Percentiles rank a stretch among this genome's conserved stretches.
Evolutionary conservation across 2,888 invertebrate genomes (phyloP).

Genomic region (Tupiocoris notatus): DNA sequence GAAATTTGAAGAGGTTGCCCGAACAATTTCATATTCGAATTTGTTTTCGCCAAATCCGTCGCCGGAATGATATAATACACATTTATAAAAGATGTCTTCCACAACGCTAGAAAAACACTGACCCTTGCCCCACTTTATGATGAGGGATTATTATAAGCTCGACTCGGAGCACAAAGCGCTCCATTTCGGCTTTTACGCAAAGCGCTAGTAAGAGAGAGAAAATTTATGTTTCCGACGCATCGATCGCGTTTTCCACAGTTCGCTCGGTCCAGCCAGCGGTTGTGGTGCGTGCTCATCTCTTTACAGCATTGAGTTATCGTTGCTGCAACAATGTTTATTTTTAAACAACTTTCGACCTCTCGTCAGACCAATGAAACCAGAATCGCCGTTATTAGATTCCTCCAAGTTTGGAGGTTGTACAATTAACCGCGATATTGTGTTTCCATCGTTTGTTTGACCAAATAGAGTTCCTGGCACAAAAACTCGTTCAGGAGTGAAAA

Average conservation of each 20-base stretch:
- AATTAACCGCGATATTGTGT: too few species aligned
- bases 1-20: too few species aligned
- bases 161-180: neutral
- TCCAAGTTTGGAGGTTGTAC: too few species aligned
- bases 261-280: neutral
- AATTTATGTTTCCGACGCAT: slow-evolving; percentile 22
- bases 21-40: too few species aligned
- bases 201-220: neutral
- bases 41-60: too few species aligned
- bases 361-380: too few species aligned
- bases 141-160: slow-evolving; percentile 1
- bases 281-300: neutral
- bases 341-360: neutral
- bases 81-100: too few species aligned
- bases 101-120: neutral
- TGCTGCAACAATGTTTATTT: neutral
- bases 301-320: neutral
- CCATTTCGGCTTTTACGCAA: neutral
- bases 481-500: too few species aligned
- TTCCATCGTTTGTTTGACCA: too few species aligned
- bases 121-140: slow-evolving; percentile 1
- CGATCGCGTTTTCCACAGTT: slow-evolving; percentile 5
- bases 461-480: too few species aligned
- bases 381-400: too few species aligned
- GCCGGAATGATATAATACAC: too few species aligned